A percentile compares a stretch with the other conserved stretches of the same genome.
These are phyloP conservation scores for Junco hyemalis DNA, from an alignment of 2,113 vertebrate genomes.

Conservation along the genomic window DNA sequence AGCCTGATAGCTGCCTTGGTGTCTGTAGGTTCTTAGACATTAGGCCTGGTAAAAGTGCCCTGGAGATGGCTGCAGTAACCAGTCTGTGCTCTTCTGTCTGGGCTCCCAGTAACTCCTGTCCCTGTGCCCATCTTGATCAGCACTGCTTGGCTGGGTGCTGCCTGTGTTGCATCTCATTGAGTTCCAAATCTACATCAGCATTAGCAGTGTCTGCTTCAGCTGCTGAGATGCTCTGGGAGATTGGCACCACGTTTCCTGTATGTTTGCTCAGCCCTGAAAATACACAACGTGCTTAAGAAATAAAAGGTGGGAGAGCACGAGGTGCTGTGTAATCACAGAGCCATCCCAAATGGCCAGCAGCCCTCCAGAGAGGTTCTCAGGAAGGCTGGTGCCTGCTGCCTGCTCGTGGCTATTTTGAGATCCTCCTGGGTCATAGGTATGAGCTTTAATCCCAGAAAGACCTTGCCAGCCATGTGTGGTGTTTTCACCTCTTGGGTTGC, in stretches of 20 bases:
- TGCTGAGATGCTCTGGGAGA: background rate
- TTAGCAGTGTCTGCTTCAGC: background rate
- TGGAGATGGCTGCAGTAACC: background rate
- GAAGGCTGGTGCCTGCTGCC: background rate
- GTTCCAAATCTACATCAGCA: background rate
- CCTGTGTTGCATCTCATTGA: background rate
- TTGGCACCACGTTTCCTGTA: background rate
- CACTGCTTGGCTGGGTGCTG: background rate
- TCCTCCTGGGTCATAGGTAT: background rate
- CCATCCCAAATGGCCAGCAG: background rate
- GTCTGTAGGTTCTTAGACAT: background rate
- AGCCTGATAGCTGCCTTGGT: background rate
- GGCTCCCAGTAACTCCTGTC: background rate
- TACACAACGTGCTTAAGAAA: background rate
- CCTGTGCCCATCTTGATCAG: slow-evolving; percentile 29
- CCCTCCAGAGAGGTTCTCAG: background rate
- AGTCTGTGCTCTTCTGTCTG: background rate
- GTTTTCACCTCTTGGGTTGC: background rate
- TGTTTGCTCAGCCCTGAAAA: background rate
- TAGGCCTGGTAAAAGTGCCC: background rate
- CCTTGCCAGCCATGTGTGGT: background rate
- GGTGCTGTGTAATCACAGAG: background rate
- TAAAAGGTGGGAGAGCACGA: background rate
- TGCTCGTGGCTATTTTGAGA: background rate
- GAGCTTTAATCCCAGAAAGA: background rate